Percentiles rank a stretch among this genome's conserved stretches.
Evolutionary conservation across 2,113 vertebrate species (phyloP).

Genomic region (Alligator mississippiensis): DNA sequence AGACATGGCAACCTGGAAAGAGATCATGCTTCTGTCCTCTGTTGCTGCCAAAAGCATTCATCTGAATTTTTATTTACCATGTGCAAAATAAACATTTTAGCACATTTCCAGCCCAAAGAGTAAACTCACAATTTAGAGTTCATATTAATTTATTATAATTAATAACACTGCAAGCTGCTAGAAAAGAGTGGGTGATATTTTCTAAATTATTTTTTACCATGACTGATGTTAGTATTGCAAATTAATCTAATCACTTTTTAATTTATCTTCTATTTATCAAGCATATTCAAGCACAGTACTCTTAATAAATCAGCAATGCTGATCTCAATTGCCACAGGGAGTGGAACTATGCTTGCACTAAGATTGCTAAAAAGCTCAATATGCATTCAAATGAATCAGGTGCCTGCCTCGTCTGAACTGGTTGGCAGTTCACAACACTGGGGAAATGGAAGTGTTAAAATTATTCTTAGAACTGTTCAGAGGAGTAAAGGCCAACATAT

Average conservation of each 20-base stretch:
- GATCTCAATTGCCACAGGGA: background rate
- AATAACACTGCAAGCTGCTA: background rate
- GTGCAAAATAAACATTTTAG: background rate
- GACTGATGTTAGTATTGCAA: background rate
- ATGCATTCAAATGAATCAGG: background rate
- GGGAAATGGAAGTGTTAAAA: background rate
- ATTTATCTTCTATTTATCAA: background rate
- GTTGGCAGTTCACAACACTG: background rate
- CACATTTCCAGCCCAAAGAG: background rate
- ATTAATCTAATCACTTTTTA: background rate
- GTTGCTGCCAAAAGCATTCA: background rate
- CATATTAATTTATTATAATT: background rate
- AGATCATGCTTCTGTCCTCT: background rate
- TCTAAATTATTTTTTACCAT: background rate
- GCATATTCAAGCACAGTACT: background rate
- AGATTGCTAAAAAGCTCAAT: background rate
- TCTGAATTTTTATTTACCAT: background rate
- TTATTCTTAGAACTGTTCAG: background rate
- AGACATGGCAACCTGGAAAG: background rate
- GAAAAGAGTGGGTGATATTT: background rate
- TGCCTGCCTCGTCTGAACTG: background rate
- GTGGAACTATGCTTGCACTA: background rate
- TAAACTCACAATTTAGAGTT: background rate
- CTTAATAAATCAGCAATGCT: background rate
- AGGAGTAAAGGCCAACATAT: background rate